Conservation (phyloP, 2,113 vertebrate species). For the Porphyrio hochstetteri region DNA sequence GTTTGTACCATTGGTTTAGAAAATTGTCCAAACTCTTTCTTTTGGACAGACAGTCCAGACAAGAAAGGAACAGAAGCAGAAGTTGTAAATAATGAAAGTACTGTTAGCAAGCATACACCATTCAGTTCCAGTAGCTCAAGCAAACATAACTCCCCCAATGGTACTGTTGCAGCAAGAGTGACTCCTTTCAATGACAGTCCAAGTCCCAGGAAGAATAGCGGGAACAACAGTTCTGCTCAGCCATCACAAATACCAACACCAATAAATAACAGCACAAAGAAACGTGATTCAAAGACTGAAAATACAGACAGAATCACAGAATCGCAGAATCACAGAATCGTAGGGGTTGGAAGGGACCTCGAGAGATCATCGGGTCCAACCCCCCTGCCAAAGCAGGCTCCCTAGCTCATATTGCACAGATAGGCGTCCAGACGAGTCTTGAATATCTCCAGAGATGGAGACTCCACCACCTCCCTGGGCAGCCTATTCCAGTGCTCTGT, state of each 20-base stretch:
- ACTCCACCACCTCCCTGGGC: too few species aligned
- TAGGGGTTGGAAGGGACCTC: too few species aligned
- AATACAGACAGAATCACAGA: too few species aligned
- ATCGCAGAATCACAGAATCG: too few species aligned
- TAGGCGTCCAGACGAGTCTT: too few species aligned
- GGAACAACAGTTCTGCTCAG: conserved; percentile 74
- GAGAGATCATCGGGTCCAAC: too few species aligned
- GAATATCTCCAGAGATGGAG: too few species aligned
- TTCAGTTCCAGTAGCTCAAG: conserved; percentile 84
- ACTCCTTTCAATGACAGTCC: conserved; percentile 95
- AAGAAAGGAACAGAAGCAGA: conserved; percentile 79
- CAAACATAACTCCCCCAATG: conserved; percentile 83
- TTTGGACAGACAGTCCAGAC: conserved; percentile 83
- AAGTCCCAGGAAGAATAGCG: conserved; percentile 84
- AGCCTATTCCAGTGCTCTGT: too few species aligned
- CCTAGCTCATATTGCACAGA: too few species aligned
- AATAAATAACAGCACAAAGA: conserved; percentile 83
- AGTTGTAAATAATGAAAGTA: conserved; percentile 68
- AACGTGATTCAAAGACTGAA: conserved; percentile 83
- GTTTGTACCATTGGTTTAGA: conserved; percentile 69
- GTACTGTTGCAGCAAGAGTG: conserved; percentile 89
- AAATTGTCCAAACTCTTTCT: conserved; percentile 84
- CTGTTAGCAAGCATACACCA: conserved; percentile 78
- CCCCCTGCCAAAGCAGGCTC: too few species aligned
- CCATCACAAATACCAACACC: conserved; percentile 93